Conservation (phyloP, 2,113 vertebrate genomes). For the Candoia aspera region DNA sequence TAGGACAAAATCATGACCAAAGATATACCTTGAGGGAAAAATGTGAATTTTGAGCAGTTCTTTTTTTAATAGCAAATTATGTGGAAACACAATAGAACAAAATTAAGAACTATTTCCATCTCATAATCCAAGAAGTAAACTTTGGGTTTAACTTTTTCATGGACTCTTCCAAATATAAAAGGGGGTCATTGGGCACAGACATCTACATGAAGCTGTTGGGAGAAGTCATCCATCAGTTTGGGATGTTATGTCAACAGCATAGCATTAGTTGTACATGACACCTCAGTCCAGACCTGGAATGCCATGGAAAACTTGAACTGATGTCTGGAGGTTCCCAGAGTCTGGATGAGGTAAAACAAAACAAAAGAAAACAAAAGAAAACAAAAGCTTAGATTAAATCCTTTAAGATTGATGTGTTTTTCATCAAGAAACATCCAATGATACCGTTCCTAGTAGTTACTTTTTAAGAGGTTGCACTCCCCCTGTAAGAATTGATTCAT, state of each 20-base stretch:
- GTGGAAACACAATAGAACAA: background rate
- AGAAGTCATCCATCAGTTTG: background rate
- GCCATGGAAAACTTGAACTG: no score
- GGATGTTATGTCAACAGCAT: background rate
- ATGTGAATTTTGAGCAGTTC: background rate
- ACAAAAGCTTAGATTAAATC: no score
- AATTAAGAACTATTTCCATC: background rate
- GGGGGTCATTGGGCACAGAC: background rate
- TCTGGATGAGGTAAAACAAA: no score
- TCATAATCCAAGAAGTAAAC: background rate
- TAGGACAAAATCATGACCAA: background rate
- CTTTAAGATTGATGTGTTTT: no score
- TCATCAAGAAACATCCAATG: no score
- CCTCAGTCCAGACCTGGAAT: no score
- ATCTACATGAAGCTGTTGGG: background rate
- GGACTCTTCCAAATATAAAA: background rate
- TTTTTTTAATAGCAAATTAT: background rate
- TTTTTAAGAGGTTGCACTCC: no score
- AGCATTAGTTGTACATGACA: no score
- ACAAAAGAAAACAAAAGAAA: no score
- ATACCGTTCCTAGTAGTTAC: no score
- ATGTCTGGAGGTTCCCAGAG: no score
- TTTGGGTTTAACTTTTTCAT: background rate
- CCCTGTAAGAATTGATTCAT: no score
- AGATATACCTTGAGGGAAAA: background rate